Base-by-base conservation (phyloP, 2,888 invertebrate genomes). In the Spisula subtruncata region DNA sequence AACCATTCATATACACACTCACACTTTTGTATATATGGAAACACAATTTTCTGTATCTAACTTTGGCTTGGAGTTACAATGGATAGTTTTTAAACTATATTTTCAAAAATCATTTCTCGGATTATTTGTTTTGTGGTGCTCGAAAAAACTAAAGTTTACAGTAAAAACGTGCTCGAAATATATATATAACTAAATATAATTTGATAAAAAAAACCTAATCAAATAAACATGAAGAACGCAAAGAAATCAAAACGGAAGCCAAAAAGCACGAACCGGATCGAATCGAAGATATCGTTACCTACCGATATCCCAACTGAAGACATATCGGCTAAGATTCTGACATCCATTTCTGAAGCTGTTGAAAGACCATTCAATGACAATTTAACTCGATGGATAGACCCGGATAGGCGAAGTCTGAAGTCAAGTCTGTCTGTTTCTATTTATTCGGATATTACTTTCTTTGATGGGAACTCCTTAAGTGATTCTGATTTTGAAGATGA, bases 401-500 rank as follows among this genome's bases (percentile, higher is more conserved):
- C 66, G 14, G 91, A 89, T 25, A 48, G 91, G 25, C 75, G 86
- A 12, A 89, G 89, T 35, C 82, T 92, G 8, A 83, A 81, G 14
- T 92, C 92, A 0, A 92, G 92, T 81, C 56, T 92, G 0, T 92
- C 92, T 20, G 92, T 92, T 1, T 92, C 92, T 41, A 92, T 92
- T 20, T 92, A 90, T 88, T 92, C 92, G 81, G 92, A 92, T 84
- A 92, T 92, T 10, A 90, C 90, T 25, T 92, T 92, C 84, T 90
- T 82, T 82, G 92, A 92, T 41, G 89, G 85, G 0, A 88, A 83
- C 20, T 90, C 92, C 1, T 71, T 91, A 29, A 81, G 86, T 85
- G 91, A 88, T 71, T 89, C 60, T 35, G 89, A 91, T 81, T 51
- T 79, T 35, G 87, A 88, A 25, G 71, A 25, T 14, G 84, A 75